Conservation (phyloP, 2,113 vertebrate genomes). For the Hydrochoerus hydrochaeris region DNA sequence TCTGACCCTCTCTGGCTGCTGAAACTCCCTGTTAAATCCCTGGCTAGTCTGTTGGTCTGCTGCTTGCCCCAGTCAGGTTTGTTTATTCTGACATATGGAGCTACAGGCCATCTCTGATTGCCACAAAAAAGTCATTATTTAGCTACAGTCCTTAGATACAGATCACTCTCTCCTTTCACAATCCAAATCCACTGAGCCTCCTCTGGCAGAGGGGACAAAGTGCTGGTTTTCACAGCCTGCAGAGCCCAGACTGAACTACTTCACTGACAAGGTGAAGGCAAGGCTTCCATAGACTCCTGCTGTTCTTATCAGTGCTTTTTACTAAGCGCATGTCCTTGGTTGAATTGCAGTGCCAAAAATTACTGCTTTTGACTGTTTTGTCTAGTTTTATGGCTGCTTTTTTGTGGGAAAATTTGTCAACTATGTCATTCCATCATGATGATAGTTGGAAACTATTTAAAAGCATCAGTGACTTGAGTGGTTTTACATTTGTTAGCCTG, state of each 20-base stretch:
- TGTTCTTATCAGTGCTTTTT: not conserved
- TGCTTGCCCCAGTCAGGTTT: not conserved
- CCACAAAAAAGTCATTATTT: not conserved
- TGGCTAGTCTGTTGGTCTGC: not conserved
- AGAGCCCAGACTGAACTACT: not conserved
- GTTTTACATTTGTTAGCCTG: not conserved
- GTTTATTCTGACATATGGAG: not conserved
- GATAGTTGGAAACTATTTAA: not conserved
- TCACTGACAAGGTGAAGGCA: not conserved
- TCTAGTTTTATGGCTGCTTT: not conserved
- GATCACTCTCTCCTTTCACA: no score
- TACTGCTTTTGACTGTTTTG: not conserved
- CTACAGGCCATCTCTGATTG: not conserved
- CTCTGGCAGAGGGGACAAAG: not conserved
- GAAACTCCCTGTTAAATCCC: not conserved
- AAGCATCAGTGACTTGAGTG: not conserved
- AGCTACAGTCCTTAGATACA: not conserved
- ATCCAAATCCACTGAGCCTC: not conserved
- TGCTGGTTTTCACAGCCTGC: not conserved
- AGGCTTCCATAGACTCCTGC: not conserved
- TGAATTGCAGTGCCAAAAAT: not conserved
- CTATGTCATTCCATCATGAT: not conserved
- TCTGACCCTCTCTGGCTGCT: not conserved
- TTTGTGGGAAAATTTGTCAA: not conserved
- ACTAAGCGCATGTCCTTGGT: not conserved